Conservation (phyloP, 2,113 vertebrate species). For the Formicarius rufipectus region DNA sequence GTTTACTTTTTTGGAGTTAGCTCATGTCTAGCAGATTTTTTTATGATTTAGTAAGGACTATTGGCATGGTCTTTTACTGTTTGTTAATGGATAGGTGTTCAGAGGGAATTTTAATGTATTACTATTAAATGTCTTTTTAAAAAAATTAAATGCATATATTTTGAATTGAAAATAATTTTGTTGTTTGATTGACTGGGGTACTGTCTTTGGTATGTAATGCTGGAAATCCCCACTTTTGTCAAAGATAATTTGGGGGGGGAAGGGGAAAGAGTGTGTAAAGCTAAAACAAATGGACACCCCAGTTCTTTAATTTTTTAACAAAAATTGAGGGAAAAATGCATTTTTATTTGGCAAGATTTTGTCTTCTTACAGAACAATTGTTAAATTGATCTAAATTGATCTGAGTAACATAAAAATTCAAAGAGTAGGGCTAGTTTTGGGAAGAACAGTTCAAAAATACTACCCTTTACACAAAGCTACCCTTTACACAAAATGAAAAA, state of each 20-base stretch:
- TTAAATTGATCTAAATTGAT: neutral
- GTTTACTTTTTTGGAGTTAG: neutral
- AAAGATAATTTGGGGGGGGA: neutral
- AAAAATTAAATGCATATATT: neutral
- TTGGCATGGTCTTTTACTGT: neutral
- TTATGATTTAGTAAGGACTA: neutral
- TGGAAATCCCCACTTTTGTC: neutral
- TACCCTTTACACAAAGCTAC: neutral
- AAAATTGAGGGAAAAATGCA: neutral
- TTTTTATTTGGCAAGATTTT: neutral
- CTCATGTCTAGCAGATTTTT: neutral
- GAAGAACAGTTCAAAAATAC: neutral
- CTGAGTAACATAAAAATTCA: neutral
- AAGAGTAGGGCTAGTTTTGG: neutral
- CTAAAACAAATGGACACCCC: neutral
- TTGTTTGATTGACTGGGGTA: neutral
- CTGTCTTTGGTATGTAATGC: neutral
- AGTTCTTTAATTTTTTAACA: neutral
- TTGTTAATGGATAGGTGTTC: neutral
- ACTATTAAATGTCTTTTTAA: neutral
- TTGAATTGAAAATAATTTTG: neutral
- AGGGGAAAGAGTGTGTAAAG: neutral
- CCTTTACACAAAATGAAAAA: neutral
- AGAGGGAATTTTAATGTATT: neutral
- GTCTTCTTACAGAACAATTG: neutral